Base-by-base conservation (phyloP, 2,797 vertebrate species). In the Cetoscarus ocellatus region DNA sequence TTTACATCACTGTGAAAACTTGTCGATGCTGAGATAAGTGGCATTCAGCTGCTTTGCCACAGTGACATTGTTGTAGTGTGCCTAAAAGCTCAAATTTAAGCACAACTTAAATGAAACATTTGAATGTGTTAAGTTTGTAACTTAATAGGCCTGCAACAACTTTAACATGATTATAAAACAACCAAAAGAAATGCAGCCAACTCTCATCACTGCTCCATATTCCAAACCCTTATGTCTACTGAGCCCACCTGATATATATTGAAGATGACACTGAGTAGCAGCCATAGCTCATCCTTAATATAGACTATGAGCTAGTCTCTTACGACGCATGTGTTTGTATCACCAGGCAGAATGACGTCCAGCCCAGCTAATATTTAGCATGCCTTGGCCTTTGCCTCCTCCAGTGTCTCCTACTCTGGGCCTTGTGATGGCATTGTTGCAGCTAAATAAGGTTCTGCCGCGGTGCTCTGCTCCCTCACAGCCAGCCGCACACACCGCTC, bases 371-470 rank as follows among this genome's bases (percentile, higher is more conserved):
- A 93, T 91, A 75, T 87, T 93, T 88, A 77, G 80, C 87, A 82
- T 92, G 83, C 90, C 83, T 82, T 61, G 82, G 58, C 86, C 53
- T 83, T 61, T 57, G 54, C 79, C 82, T 85, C 76, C 66, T 67
- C 63, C 69, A 44, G 64, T 61, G 79, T 75, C 83, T 77, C 77
- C 75, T 69, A 70, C 85, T 82, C 73, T 8, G 35, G 77, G 80
- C 74, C 82, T 80, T 71, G 75, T 79, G 88, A 91, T 91, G 79
- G 73, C 87, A 80, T 92, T 90, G 87, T 87, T 82, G 83, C 80
- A 86, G 43, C 90, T 91, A 88, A 92, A 92, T 90, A 92, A 86
- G 82, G 82, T 77, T 73, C 47, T 84, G 77, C 73, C 84, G 47
- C 34, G n/a, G 51, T 54, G 67, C 73, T 58, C 49, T 15, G 45